phyloP scores from a whole-genome alignment of 2,797 vertebrate species.

The Oreonectes daqikongensis region DNA sequence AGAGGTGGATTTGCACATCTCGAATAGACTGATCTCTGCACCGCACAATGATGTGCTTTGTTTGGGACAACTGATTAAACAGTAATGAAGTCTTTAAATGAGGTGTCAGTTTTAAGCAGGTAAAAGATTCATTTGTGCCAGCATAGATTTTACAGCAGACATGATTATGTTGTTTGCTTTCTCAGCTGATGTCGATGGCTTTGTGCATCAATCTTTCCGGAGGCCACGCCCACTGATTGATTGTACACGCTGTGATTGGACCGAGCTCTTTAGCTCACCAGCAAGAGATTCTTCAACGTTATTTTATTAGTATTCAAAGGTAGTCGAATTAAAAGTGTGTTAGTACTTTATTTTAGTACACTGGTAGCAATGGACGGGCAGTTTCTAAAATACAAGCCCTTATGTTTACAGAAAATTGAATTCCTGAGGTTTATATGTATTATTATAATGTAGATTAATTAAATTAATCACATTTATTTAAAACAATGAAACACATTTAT shows the following conservation, averaged over 20 bases:
- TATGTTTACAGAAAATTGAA: background rate
- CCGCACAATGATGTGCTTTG: slow-evolving; percentile 2
- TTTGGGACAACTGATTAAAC: slow-evolving; percentile 1
- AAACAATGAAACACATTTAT: background rate
- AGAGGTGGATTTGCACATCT: slow-evolving; percentile 4
- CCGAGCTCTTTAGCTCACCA: slow-evolving; percentile 7
- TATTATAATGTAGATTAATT: background rate
- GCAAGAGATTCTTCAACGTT: background rate
- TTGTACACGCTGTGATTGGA: slow-evolving; percentile 13
- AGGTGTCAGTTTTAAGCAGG: slow-evolving; percentile 19
- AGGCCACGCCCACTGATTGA: slow-evolving; percentile 24
- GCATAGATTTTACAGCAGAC: slow-evolving; percentile 22
- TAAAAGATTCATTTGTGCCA: slow-evolving; percentile 6
- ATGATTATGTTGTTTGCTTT: slow-evolving; percentile 22
- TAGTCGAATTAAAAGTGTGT: slow-evolving; percentile 3
- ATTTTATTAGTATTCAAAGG: slow-evolving; percentile 13
- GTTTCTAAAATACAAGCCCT: background rate
- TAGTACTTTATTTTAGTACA: background rate
- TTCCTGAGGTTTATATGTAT: background rate
- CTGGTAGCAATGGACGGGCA: background rate
- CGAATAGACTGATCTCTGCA: background rate
- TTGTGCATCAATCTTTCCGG: slow-evolving; percentile 30
- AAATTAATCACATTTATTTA: background rate
- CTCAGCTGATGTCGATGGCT: slow-evolving; percentile 21
- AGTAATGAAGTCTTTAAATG: slow-evolving; percentile 37